These are phyloP conservation scores for Nesidiocoris tenuis DNA, from an alignment of 2,888 invertebrate genomes.

Conservation along the genomic window DNA sequence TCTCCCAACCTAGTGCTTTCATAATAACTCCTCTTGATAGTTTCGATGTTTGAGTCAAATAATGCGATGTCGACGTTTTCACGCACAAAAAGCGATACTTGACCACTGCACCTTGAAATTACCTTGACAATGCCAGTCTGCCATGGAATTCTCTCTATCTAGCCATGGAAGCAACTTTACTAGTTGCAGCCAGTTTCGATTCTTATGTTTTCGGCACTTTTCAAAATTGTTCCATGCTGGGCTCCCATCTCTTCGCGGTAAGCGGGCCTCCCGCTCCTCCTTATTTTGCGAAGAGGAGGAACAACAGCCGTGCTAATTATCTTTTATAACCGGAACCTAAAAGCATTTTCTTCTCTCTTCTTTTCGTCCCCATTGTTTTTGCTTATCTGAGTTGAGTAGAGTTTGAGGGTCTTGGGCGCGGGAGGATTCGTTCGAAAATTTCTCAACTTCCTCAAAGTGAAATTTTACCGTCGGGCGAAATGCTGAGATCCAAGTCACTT, in stretches of 20 bases:
- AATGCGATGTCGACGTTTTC: too few species aligned
- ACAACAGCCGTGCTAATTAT: constrained; percentile 13
- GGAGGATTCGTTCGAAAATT: background rate
- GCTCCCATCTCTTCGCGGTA: background rate
- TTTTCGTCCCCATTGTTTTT: constrained; percentile 10
- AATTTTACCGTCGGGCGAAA: too few species aligned
- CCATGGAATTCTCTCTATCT: too few species aligned
- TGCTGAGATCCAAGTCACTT: too few species aligned
- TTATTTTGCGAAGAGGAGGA: background rate
- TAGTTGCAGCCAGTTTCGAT: background rate
- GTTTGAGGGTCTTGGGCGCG: background rate
- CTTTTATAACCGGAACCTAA: constrained; percentile 15
- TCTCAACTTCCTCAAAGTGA: too few species aligned
- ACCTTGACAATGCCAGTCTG: too few species aligned
- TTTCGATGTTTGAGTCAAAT: too few species aligned
- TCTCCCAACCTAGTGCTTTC: too few species aligned
- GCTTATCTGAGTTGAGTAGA: constrained; percentile 8
- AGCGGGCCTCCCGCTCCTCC: background rate
- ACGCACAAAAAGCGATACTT: too few species aligned
- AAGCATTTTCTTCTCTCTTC: constrained; percentile 5
- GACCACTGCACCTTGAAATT: too few species aligned
- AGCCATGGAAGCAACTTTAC: too few species aligned
- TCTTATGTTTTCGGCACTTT: background rate
- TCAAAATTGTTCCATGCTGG: background rate
- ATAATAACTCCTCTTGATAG: too few species aligned